Percentiles rank a stretch among this genome's conserved stretches.
Conservation (phyloP, 2,113 vertebrate genomes). For the Chaenocephalus aceratus region DNA sequence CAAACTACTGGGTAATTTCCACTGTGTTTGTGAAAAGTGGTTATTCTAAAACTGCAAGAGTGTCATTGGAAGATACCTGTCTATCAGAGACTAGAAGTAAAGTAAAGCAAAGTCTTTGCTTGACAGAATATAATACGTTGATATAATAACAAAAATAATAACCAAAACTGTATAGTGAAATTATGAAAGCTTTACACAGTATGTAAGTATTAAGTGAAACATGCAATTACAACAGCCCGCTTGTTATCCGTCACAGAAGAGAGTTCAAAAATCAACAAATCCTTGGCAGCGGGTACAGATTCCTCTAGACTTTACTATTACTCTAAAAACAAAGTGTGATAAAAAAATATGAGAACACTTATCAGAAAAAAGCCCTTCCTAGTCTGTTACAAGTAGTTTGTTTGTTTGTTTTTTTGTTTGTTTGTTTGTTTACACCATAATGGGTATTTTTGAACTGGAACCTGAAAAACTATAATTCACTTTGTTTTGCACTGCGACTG, state of each 20-base stretch:
- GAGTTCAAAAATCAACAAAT: background rate
- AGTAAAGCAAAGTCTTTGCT: background rate
- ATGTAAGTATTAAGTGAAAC: background rate
- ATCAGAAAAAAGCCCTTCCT: background rate
- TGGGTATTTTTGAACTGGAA: background rate
- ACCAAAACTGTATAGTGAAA: background rate
- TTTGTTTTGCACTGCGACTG: background rate
- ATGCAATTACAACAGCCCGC: background rate
- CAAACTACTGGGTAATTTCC: background rate
- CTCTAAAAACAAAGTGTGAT: conserved; percentile 12
- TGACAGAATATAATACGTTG: background rate
- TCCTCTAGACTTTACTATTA: background rate
- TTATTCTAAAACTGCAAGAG: background rate
- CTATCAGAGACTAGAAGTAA: background rate
- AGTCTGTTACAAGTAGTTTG: background rate
- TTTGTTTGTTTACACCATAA: background rate
- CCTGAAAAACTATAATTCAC: no score
- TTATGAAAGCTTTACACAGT: background rate
- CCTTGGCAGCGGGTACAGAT: conserved; percentile 14
- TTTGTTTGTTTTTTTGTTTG: conserved; percentile 7
- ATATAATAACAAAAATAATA: background rate
- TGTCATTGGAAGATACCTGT: background rate
- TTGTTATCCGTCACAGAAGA: conserved; percentile 1
- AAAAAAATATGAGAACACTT: background rate
- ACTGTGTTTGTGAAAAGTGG: background rate